Evolutionary conservation across 2,888 invertebrate species (phyloP).

Genomic region (Homarus gammarus): DNA sequence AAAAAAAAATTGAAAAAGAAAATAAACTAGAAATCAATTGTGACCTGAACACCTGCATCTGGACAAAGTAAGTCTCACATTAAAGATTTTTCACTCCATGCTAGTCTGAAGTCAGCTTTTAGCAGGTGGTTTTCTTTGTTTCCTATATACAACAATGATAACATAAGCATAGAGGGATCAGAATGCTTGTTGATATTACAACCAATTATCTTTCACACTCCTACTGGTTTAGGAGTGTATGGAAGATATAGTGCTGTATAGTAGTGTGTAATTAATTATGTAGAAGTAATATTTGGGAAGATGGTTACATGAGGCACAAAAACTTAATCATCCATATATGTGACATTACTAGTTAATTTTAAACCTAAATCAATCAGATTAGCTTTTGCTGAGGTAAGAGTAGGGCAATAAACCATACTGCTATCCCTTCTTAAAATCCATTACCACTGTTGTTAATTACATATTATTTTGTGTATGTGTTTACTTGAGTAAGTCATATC

Average conservation of each 20-base stretch:
- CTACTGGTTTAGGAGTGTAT: conserved; percentile 69
- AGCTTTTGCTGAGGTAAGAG: neutral
- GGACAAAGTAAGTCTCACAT: neutral
- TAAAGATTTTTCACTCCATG: conserved; percentile 3
- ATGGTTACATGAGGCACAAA: conserved; percentile 18
- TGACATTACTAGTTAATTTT: conserved; percentile 18
- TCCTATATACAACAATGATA: neutral
- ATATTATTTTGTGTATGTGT: neutral
- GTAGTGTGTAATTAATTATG: conserved; percentile 15
- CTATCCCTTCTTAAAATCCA: neutral
- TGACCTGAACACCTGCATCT: conserved; percentile 14
- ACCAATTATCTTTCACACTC: conserved; percentile 54
- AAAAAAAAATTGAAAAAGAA: neutral
- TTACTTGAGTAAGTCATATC: neutral
- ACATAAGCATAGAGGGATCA: conserved; percentile 58
- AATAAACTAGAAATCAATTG: neutral
- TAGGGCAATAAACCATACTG: neutral
- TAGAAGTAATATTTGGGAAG: neutral
- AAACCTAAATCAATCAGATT: conserved; percentile 18
- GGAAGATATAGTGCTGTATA: conserved; percentile 33
- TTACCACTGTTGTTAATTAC: neutral
- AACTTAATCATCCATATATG: conserved; percentile 1
- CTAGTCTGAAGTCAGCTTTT: conserved; percentile 33
- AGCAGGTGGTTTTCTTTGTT: conserved; percentile 24
- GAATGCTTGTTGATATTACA: conserved; percentile 44